Evolutionary conservation across 30 jellyfish, hydroid and myxozoan genomes (phyloP), one percentile per base, ranked within the genome.

Genomic region (Aurelia sp.): DNA sequence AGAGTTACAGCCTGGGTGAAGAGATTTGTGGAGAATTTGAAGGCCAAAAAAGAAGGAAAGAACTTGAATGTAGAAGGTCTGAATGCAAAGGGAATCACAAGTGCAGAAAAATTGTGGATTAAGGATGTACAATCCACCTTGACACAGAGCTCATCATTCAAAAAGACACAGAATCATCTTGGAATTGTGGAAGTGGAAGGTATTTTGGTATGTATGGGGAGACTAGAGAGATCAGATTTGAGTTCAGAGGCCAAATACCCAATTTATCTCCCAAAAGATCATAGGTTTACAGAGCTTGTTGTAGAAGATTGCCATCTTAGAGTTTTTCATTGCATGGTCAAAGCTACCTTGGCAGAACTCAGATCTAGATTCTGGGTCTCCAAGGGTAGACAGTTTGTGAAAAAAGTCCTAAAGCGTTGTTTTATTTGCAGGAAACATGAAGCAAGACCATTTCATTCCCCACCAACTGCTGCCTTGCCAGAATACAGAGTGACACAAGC

Each of bases 361-460:
- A 41, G 89, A 51, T 85, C 89, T 40, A 85, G 89, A 63, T 85
- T 85, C 53, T 85, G 94, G 89, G 62, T 85, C 7, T 21, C 82
- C 40, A 62, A 44, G 60, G 94, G 94, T 9, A 85, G 89, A 52
- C 94, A 85, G 65, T 73, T 48, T 60, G 94, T 85, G 33, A 85
- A 80, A 63, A 73, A 74, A 48, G 31, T 72, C 20, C 48, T 85
- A 16, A 74, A 63, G 62, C 51, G 37, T 60, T 85, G 89, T 85
- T 75, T 72, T 21, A 27, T 53, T 27, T 27, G 33, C 33, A 27
- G 33, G 33, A 27, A 27, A 27, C 33, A 27, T 27, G 33, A 27
- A 27, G 90, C 82, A 18, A 70, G 18, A 31, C 73, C 89, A 48
- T 85, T 16, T 51, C 31, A 21, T 3, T 15, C 72, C 9, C 89